Conservation (phyloP, 2,113 vertebrate species). For the Stictonetta naevosa region DNA sequence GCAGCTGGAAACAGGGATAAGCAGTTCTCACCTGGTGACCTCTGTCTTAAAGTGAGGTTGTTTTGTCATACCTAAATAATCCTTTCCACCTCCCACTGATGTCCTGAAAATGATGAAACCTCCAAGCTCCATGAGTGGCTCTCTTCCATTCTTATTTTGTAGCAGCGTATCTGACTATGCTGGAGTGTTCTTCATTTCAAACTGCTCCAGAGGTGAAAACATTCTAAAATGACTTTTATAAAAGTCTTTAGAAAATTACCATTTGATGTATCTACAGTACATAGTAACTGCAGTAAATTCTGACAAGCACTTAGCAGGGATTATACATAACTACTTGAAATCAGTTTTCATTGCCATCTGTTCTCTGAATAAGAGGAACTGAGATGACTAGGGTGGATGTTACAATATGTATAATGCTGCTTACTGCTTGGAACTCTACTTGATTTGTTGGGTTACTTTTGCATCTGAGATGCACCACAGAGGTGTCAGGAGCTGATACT, state of each 20-base stretch:
- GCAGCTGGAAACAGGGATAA: background rate
- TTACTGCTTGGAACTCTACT: background rate
- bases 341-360: background rate
- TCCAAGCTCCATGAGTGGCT: background rate
- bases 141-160: background rate
- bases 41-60: background rate
- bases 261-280: background rate
- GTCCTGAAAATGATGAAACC: background rate
- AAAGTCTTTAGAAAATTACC: background rate
- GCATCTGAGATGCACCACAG: background rate
- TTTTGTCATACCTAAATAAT: background rate
- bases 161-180: background rate
- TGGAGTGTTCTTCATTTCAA: background rate
- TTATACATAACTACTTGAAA: background rate
- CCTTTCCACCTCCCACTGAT: background rate
- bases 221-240: background rate
- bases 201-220: background rate
- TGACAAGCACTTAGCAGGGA: conserved; percentile 10
- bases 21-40: background rate
- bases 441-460: background rate
- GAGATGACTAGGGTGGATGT: background rate
- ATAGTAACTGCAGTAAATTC: background rate
- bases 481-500: conserved; percentile 24
- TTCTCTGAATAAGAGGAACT: background rate
- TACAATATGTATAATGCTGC: background rate